Percentiles rank a stretch among this genome's conserved stretches.
Conservation (phyloP, 2,113 vertebrate genomes). For the Falcunculus frontatus region DNA sequence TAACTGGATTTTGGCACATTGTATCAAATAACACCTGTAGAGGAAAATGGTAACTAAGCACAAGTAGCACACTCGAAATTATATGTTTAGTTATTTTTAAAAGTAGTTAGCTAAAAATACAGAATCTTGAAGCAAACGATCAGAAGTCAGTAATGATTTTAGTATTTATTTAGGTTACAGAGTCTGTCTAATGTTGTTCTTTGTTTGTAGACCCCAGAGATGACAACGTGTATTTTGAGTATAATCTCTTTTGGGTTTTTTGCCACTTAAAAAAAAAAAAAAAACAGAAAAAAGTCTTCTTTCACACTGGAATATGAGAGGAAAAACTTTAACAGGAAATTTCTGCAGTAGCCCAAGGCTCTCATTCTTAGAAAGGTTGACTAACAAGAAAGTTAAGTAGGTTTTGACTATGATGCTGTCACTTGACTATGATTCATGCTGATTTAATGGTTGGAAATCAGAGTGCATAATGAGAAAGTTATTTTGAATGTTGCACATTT, state of each 20-base stretch:
- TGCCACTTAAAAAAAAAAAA: conserved; percentile 1
- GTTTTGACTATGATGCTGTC: conserved; percentile 41
- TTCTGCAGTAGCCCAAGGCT: conserved; percentile 12
- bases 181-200: not conserved
- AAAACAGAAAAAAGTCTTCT: not conserved
- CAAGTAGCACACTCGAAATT: conserved; percentile 69
- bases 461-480: conserved; percentile 26
- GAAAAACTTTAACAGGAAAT: conserved; percentile 7
- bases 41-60: conserved; percentile 66
- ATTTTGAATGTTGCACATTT: conserved; percentile 24
- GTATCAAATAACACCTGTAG: conserved; percentile 51
- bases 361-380: conserved; percentile 35
- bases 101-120: conserved; percentile 19
- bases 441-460: not conserved
- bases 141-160: not conserved
- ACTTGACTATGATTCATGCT: conserved; percentile 13
- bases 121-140: conserved; percentile 16
- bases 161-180: conserved; percentile 53
- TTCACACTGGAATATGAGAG: conserved; percentile 34
- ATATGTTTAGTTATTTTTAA: conserved; percentile 23
- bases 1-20: conserved; percentile 66
- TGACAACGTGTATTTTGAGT: not conserved
- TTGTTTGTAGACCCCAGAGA: not conserved
- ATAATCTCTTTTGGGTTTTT: conserved; percentile 6
- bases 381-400: conserved; percentile 32